Conservation (phyloP, 2,797 vertebrate genomes). For the Momotus momota region DNA sequence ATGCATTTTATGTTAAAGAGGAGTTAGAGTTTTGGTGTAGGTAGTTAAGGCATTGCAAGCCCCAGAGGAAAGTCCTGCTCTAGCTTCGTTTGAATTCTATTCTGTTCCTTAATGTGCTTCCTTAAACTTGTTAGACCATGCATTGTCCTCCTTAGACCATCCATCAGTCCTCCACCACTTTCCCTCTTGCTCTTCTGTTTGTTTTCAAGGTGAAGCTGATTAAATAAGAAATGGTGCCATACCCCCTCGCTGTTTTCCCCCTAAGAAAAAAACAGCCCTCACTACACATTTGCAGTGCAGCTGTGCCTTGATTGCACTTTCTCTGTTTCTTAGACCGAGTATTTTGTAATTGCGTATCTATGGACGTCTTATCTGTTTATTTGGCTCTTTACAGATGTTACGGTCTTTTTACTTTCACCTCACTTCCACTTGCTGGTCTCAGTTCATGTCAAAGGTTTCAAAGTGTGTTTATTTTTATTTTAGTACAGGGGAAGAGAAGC, state of each 20-base stretch:
- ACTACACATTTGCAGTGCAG: background rate
- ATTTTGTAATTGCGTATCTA: background rate
- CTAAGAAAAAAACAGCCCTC: fast-evolving
- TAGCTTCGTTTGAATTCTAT: background rate
- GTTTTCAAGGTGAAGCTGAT: background rate
- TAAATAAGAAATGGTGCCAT: background rate
- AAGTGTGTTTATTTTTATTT: conserved; percentile 34
- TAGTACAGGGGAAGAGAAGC: background rate
- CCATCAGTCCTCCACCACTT: background rate
- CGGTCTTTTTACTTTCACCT: conserved; percentile 4
- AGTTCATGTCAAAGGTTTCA: conserved; percentile 19
- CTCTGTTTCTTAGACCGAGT: background rate
- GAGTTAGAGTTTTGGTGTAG: background rate
- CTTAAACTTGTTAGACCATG: background rate
- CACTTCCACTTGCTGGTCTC: background rate
- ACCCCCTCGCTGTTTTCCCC: background rate
- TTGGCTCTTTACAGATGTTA: background rate
- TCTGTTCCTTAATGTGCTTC: background rate
- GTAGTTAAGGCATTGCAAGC: background rate
- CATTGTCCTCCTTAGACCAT: background rate
- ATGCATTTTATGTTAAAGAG: background rate
- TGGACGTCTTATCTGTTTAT: background rate
- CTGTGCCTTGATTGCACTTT: background rate
- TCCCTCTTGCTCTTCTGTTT: background rate
- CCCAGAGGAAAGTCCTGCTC: background rate